These are phyloP conservation scores for Parthenolecanium corni DNA, from an alignment of 2,888 invertebrate species.

Conservation along the genomic window DNA sequence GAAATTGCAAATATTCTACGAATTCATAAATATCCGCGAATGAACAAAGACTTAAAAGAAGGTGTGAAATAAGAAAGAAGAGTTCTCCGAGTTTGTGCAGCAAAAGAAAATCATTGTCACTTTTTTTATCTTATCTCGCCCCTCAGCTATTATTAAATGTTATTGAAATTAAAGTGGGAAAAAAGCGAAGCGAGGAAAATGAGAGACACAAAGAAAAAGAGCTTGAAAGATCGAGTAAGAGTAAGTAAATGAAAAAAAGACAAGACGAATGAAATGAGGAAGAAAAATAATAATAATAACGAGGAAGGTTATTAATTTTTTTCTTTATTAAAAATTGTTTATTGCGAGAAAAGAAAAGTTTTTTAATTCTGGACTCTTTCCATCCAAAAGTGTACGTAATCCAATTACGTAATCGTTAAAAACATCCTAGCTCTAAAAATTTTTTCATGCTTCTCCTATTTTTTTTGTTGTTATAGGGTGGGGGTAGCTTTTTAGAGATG, in stretches of 20 bases:
- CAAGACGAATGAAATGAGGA: background rate
- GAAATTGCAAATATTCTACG: too few relatives aligned
- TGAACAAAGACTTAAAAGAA: too few relatives aligned
- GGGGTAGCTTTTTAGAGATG: background rate
- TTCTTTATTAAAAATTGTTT: slow-evolving; percentile 18
- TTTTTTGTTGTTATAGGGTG: too few relatives aligned
- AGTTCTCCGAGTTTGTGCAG: too few relatives aligned
- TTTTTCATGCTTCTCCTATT: slow-evolving; percentile 4
- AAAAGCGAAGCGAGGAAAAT: background rate
- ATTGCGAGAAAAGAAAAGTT: slow-evolving; percentile 13
- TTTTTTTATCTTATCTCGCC: background rate
- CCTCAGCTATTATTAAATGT: background rate
- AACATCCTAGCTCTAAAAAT: slow-evolving; percentile 8
- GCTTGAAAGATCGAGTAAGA: too few relatives aligned
- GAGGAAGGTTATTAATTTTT: slow-evolving; percentile 17
- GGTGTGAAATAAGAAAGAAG: too few relatives aligned
- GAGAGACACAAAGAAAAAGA: background rate
- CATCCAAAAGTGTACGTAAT: background rate
- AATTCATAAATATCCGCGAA: too few relatives aligned
- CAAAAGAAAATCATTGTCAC: too few relatives aligned
- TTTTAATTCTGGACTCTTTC: slow-evolving; percentile 5
- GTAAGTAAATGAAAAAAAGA: background rate
- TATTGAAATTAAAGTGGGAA: background rate
- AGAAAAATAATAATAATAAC: background rate
- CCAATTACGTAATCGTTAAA: slow-evolving; percentile 23